Evolutionary conservation across 2,797 vertebrate species (phyloP).

Genomic region (Gallinago stenura): DNA sequence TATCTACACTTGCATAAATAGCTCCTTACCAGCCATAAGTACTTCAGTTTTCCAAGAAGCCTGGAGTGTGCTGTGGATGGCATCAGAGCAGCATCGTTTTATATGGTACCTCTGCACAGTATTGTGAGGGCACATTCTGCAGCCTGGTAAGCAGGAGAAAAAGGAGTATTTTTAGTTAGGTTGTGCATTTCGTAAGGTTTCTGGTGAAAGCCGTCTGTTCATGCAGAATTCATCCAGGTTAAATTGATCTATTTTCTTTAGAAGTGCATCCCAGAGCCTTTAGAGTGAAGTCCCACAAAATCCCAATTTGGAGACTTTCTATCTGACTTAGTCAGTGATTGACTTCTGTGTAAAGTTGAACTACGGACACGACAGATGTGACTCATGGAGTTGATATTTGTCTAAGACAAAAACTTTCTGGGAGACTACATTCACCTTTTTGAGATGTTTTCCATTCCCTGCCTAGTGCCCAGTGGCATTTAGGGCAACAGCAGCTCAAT

Average conservation of each 20-base stretch:
- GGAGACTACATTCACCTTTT: neutral
- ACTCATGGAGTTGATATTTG: neutral
- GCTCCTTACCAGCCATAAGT: neutral
- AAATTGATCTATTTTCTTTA: neutral
- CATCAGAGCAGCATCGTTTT: neutral
- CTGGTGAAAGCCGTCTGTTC: neutral
- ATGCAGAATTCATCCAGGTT: neutral
- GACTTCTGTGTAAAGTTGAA: neutral
- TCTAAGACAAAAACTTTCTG: neutral
- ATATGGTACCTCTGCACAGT: fast-evolving
- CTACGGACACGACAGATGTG: neutral
- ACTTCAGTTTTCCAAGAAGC: neutral
- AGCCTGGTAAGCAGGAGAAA: neutral
- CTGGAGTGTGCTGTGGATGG: neutral
- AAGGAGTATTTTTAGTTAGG: neutral
- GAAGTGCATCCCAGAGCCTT: neutral
- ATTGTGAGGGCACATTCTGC: neutral
- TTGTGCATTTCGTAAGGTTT: neutral
- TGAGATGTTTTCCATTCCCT: neutral
- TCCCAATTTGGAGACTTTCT: neutral
- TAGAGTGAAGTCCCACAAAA: neutral
- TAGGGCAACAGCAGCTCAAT: neutral
- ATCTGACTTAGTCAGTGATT: neutral
- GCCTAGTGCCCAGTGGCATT: neutral
- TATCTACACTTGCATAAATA: neutral